Evolutionary conservation across 2,113 vertebrate species (phyloP), one percentile per base, ranked within the genome.

Genomic region (Desmodus rotundus): DNA sequence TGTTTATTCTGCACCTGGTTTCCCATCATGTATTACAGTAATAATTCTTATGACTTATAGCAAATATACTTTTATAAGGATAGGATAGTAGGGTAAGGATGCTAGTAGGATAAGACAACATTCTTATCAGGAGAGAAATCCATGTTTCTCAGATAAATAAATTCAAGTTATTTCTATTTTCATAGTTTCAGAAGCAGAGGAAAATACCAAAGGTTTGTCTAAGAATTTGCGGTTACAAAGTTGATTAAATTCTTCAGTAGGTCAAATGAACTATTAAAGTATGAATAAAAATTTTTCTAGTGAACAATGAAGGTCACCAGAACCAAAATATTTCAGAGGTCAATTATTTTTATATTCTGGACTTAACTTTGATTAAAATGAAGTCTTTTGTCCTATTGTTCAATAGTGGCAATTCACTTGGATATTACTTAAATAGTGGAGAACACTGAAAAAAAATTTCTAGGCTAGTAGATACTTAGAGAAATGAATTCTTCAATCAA

Each of bases 401-500:
- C 3, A 93, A 65, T 80, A 19, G 68, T 43, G 94, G 86, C 77
- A 93, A n/a, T 97, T 65, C 96, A 47, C 26, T 95, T 89, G 20
- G 5, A 65, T 96, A 33, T 78, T 56, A 84, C 28, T 82, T 92
- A 96, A 94, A 96, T 96, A 41, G 50, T 82, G 38, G 61, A 95
- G 47, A 97, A 65, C 61, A 92, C 33, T 73, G 63, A 96, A 56
- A 92, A 92, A 38, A 94, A 63, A 96, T 95, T 97, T 98, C 86
- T 91, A 96, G 93, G 87, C 96, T 97, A 97, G 67, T 52, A 83
- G 47, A 86, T 90, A 47, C 50, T 97, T 94, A 63, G 0, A 94
- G 26, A 41, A 85, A 74, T 93, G 92, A 96, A n/a, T 96, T 97
- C 83, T 98, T 98, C 83, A 98, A 96, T 97, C 96, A 97, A 93